A percentile compares a stretch with the other conserved stretches of the same genome.
Conservation (phyloP, 92 coral and sea anemone species). For the Pocillopora meandrina region DNA sequence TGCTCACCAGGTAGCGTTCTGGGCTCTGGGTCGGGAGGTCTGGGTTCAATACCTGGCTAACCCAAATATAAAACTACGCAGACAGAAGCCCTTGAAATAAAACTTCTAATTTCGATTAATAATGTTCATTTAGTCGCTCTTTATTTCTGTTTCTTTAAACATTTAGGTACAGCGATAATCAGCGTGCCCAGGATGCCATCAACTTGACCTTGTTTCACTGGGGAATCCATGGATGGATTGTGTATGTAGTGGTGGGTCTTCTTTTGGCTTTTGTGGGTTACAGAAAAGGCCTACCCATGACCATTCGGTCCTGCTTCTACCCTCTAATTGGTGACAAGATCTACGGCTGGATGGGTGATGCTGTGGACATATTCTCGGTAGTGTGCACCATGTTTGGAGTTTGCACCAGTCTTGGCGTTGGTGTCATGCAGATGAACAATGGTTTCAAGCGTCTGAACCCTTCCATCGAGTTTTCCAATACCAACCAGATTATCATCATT, state of each 20-base stretch:
- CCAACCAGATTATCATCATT: conserved; percentile 76
- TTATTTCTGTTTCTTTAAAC: not conserved
- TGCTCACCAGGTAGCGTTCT: too few relatives aligned
- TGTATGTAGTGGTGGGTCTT: conserved; percentile 85
- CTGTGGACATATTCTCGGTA: conserved; percentile 85
- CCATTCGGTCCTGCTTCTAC: conserved; percentile 90
- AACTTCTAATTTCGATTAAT: too few relatives aligned
- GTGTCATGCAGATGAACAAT: conserved; percentile 77
- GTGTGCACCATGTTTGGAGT: conserved; percentile 94
- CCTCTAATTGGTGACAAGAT: conserved; percentile 88
- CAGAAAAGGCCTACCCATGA: conserved; percentile 89
- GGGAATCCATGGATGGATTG: conserved; percentile 96
- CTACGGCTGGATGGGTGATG: conserved; percentile 82
- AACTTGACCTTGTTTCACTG: conserved; percentile 93
- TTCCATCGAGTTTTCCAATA: conserved; percentile 41
- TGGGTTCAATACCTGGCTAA: too few relatives aligned
- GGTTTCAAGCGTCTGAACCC: conserved; percentile 70
- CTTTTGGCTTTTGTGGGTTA: conserved; percentile 80
- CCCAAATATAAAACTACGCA: too few relatives aligned
- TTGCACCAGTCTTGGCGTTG: conserved; percentile 93
- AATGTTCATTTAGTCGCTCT: not conserved
- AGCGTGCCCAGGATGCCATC: conserved; percentile 89
- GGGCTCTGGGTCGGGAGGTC: too few relatives aligned
- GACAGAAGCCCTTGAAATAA: too few relatives aligned
- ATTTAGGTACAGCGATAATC: conserved; percentile 79